A percentile compares a stretch with the other conserved stretches of the same genome.
phyloP scores from a whole-genome alignment of 2,113 vertebrate genomes.

The Helogale parvula region DNA sequence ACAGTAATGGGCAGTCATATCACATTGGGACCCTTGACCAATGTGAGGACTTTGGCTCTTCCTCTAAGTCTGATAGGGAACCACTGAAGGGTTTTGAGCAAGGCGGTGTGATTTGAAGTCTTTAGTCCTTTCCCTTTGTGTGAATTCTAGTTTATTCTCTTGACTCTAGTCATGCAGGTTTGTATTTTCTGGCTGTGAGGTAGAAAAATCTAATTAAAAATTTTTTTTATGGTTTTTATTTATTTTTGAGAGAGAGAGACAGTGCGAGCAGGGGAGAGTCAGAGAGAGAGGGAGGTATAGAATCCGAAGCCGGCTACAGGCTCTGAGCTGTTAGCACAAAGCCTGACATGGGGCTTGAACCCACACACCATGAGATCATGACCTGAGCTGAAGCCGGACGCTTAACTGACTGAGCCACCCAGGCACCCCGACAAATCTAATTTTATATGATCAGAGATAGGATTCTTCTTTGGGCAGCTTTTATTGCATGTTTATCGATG shows the following conservation, averaged over 20 bases:
- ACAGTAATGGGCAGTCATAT: no score
- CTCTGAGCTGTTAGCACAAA: no score
- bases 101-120: not conserved
- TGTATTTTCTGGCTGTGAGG: not conserved
- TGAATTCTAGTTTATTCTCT: not conserved
- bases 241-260: no score
- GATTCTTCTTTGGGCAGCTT: not conserved
- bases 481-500: not conserved
- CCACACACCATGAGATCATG: no score
- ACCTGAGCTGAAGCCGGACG: no score
- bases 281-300: no score
- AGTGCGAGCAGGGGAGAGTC: no score
- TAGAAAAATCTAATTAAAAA: not conserved
- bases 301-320: no score
- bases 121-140: not conserved
- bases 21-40: accelerated
- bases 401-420: no score
- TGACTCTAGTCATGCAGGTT: not conserved
- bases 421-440: not conserved
- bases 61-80: not conserved
- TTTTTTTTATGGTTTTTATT: no score
- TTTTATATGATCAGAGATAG: not conserved
- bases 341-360: no score
- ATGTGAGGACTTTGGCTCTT: not conserved
- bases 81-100: not conserved